These are phyloP conservation scores for Acrocephalus scirpaceus DNA, from an alignment of 2,797 vertebrate genomes.

Conservation along the genomic window DNA sequence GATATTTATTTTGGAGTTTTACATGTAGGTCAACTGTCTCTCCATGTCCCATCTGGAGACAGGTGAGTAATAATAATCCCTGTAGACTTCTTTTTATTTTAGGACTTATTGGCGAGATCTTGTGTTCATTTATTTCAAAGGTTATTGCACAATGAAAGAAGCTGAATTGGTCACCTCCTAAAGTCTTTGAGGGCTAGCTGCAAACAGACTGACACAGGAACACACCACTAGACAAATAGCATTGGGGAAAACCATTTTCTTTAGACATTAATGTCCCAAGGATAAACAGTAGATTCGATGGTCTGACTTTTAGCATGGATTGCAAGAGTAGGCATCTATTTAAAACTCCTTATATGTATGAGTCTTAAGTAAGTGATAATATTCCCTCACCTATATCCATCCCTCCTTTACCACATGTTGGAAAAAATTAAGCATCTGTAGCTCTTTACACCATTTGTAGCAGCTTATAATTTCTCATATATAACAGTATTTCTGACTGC, in stretches of 20 bases:
- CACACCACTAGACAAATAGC: neutral
- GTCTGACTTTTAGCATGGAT: neutral
- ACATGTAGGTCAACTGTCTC: neutral
- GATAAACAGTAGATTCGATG: neutral
- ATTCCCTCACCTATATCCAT: neutral
- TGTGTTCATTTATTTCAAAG: neutral
- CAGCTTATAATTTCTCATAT: neutral
- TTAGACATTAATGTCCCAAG: neutral
- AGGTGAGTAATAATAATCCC: neutral
- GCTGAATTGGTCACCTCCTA: neutral
- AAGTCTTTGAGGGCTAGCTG: neutral
- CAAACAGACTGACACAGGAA: neutral
- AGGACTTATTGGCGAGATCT: neutral
- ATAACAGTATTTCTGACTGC: neutral
- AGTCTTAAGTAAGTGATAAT: neutral
- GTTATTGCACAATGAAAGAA: neutral
- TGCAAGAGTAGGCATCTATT: neutral
- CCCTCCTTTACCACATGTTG: neutral
- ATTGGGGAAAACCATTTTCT: neutral
- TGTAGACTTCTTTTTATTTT: neutral
- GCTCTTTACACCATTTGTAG: neutral
- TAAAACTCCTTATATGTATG: neutral
- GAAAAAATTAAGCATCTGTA: neutral
- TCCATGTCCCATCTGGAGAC: neutral
- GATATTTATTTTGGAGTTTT: neutral